A percentile compares a stretch with the other conserved stretches of the same genome.
Evolutionary conservation across 2,113 vertebrate species (phyloP).

Genomic region (Bucco capensis): DNA sequence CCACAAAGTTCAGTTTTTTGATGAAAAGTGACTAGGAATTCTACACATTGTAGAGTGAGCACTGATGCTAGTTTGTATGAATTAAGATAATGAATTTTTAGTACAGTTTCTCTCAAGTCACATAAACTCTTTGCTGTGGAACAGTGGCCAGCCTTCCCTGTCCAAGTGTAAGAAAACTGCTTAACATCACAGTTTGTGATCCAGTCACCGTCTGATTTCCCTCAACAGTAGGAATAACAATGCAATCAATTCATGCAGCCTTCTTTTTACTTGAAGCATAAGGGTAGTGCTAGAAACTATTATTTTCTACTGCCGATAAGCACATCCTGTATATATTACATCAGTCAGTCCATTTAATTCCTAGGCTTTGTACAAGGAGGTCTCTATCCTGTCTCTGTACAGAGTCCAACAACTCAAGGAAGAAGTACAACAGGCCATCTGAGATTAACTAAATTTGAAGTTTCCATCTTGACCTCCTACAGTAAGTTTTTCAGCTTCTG

Average conservation of each 20-base stretch:
- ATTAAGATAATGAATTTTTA: neutral
- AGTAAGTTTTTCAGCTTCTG: neutral
- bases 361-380: neutral
- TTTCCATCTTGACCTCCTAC: neutral
- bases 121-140: neutral
- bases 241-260: neutral
- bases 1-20: neutral
- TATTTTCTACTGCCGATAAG: neutral
- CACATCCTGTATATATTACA: neutral
- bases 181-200: neutral
- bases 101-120: neutral
- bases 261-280: neutral
- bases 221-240: neutral
- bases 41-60: neutral
- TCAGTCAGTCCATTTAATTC: neutral
- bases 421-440: neutral
- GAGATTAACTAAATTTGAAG: neutral
- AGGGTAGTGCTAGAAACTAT: neutral
- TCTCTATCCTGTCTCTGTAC: neutral
- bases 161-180: neutral
- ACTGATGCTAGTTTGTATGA: neutral
- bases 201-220: neutral
- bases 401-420: neutral
- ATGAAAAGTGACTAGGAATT: neutral
- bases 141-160: neutral